Conservation (phyloP, 2,113 vertebrate species). For the Cairina moschata region DNA sequence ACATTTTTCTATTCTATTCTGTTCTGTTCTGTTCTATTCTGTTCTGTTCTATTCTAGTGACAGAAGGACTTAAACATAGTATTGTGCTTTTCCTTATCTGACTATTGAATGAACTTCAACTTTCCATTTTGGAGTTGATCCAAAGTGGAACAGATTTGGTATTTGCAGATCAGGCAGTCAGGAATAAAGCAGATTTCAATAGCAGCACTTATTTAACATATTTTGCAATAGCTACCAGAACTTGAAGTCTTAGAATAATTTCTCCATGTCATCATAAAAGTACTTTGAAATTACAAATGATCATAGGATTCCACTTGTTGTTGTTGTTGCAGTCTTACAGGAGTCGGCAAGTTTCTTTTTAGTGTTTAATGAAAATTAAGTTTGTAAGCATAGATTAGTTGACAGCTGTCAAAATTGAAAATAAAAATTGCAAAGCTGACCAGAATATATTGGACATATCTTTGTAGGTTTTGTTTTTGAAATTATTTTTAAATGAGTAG, state of each 20-base stretch:
- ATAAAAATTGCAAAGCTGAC: not conserved
- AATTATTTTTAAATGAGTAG: not conserved
- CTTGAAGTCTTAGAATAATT: not conserved
- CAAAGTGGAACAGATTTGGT: not conserved
- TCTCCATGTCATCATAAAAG: not conserved
- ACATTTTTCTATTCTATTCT: not conserved
- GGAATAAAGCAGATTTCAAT: not conserved
- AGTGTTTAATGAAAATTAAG: not conserved
- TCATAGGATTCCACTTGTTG: not conserved
- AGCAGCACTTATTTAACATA: not conserved
- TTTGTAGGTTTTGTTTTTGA: not conserved
- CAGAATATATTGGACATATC: not conserved
- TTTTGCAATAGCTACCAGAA: not conserved
- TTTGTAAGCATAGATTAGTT: not conserved
- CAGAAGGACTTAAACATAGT: not conserved
- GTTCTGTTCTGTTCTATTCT: not conserved
- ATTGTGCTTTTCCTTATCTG: not conserved
- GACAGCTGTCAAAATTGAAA: not conserved
- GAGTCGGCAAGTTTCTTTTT: not conserved
- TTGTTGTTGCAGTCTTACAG: not conserved
- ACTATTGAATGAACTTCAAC: not conserved
- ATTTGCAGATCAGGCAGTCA: not conserved
- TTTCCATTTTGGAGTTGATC: not conserved
- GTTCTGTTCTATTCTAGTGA: not conserved
- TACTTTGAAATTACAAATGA: not conserved